Evolutionary conservation across 2,888 invertebrate genomes (phyloP).

Genomic region (Barypeithes pellucidus): DNA sequence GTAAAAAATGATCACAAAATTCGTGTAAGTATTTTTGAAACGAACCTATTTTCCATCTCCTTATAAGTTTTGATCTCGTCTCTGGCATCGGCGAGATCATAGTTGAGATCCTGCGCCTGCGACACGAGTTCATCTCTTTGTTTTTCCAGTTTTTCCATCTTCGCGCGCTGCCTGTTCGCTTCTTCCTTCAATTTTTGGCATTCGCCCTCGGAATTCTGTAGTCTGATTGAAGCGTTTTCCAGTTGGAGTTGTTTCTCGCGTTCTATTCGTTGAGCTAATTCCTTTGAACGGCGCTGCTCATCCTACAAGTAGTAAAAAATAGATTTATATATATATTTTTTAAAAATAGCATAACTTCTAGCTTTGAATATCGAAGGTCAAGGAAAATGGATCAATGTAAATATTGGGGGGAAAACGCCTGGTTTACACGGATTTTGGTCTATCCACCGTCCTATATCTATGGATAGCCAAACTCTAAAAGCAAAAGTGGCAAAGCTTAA

Average conservation of each 20-base stretch:
- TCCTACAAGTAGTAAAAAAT: conserved; percentile 73
- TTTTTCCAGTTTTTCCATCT: conserved; percentile 76
- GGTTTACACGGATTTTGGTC: no score
- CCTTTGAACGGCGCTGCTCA: conserved; percentile 89
- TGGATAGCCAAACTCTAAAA: no score
- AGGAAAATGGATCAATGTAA: no score
- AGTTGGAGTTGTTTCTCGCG: conserved; percentile 86
- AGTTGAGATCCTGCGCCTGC: conserved; percentile 74
- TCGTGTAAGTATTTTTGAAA: no score
- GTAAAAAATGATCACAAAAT: no score
- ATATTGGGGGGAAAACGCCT: no score
- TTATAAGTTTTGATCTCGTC: conserved; percentile 68
- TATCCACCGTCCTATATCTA: no score
- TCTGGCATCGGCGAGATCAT: conserved; percentile 71
- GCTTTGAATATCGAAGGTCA: no score
- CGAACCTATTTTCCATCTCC: conserved; percentile 68
- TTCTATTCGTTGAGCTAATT: conserved; percentile 86
- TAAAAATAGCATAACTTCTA: no score
- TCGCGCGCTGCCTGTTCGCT: conserved; percentile 76
- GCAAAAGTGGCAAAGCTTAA: no score
- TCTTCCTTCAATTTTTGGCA: conserved; percentile 79
- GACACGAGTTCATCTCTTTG: conserved; percentile 74
- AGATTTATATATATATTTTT: no score
- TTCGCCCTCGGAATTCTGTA: conserved; percentile 81
- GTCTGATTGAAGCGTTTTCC: conserved; percentile 83